These are phyloP conservation scores for Liasis olivaceus DNA, from an alignment of 2,797 vertebrate genomes.

Conservation along the genomic window DNA sequence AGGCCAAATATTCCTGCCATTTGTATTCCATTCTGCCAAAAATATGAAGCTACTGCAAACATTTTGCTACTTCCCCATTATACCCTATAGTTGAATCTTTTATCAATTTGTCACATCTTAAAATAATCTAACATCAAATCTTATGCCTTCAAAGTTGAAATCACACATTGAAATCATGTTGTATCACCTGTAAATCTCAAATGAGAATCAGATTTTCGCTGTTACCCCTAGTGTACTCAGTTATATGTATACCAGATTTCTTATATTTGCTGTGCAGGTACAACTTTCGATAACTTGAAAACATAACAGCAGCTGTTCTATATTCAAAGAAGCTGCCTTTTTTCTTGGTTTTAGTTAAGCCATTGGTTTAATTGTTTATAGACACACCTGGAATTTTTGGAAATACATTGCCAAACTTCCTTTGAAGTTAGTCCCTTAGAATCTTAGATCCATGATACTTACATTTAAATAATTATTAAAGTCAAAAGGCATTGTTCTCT, in stretches of 20 bases:
- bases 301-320: not conserved
- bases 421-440: not conserved
- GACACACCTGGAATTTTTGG: not conserved
- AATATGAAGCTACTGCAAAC: not conserved
- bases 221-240: not conserved
- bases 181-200: not conserved
- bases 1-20: not conserved
- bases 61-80: not conserved
- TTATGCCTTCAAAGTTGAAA: not conserved
- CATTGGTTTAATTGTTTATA: not conserved
- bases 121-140: not conserved
- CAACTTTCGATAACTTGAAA: not conserved
- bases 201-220: not conserved
- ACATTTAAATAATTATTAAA: not conserved
- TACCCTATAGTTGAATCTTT: not conserved
- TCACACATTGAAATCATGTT: not conserved
- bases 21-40: not conserved
- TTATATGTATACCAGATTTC: not conserved
- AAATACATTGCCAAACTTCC: not conserved
- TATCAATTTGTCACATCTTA: not conserved
- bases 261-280: not conserved
- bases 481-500: not conserved
- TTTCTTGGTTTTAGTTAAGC: not conserved
- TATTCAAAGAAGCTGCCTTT: not conserved
- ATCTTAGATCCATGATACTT: not conserved